Evolutionary conservation across 2,797 vertebrate genomes (phyloP), one percentile per base, ranked within the genome.

Genomic region (Cryptoblepharus egeriae): DNA sequence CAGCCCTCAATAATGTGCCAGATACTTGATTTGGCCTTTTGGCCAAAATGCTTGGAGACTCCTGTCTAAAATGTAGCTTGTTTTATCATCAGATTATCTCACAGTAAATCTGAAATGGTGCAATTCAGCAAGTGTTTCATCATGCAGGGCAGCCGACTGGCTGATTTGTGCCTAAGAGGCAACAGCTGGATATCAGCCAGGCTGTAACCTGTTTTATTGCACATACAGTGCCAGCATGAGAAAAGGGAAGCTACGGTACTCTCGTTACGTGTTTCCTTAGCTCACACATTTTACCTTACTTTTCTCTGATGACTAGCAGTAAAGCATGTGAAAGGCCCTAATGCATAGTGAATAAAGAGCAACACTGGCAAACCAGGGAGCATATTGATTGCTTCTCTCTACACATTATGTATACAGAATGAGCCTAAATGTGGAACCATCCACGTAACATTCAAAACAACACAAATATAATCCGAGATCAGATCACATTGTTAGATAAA

Each of bases 401-500:
- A 85, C n/a, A 77, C 4, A 39, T 35, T 65, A 24, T n/a, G 37
- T 77, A 87, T 84, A 85, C 58, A 76, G 75, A 81, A 75, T 64
- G 82, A 86, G 13, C 88, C 86, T 83, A 79, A 35, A 88, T 65
- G 86, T 81, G 86, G 73, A 87, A 82, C 84, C 52, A 79, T 35
- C 82, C 76, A 73, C n/a, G 4, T 13, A 24, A 77, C 75, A 74
- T 35, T 85, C 82, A 81, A 72, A 75, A 77, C 80, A 72, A 89
- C 88, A n/a, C 42, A 75, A 92, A 87, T 68, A 35, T 77, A 83
- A 89, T 86, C 79, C 77, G 89, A 79, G 74, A 90, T 84, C 32
- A 65, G 85, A 83, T 87, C 28, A 74, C 79, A 78, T 70, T 82
- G 57, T 80, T 82, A 88, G 61, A 82, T 77, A 89, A 91, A 80